Evolutionary conservation across 2,797 vertebrate species (phyloP).

Genomic region (Decapterus maruadsi): DNA sequence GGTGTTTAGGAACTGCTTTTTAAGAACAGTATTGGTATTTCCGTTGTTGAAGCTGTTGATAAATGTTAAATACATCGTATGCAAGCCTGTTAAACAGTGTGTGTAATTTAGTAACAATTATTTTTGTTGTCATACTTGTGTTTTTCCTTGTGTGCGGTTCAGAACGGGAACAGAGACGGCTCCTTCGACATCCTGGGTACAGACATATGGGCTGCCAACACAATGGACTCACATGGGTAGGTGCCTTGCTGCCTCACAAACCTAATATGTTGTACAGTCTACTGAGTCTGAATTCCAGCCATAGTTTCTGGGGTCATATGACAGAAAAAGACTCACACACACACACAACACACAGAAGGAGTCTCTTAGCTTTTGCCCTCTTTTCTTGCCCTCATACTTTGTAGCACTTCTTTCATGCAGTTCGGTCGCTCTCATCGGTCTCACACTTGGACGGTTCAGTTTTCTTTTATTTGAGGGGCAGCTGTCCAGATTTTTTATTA

Average conservation of each 20-base stretch:
- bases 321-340: slow-evolving; percentile 12
- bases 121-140: background rate
- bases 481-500: background rate
- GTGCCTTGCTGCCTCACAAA: slow-evolving; percentile 40
- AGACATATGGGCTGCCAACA: slow-evolving; percentile 98
- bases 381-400: slow-evolving; percentile 6
- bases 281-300: slow-evolving; percentile 17
- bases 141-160: slow-evolving; percentile 30
- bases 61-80: background rate
- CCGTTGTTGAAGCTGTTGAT: background rate
- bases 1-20: background rate
- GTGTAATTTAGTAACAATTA: background rate
- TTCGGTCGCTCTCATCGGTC: background rate
- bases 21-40: background rate
- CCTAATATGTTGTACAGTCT: slow-evolving; percentile 8
- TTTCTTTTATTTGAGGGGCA: slow-evolving; percentile 10
- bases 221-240: slow-evolving; percentile 94
- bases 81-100: background rate
- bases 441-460: background rate
- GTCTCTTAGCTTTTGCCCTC: slow-evolving; percentile 6
- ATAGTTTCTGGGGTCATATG: slow-evolving; percentile 33
- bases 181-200: slow-evolving; percentile 96
- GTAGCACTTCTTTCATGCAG: background rate
- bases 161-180: slow-evolving; percentile 95
- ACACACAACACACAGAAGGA: background rate